Evolutionary conservation across 2,797 vertebrate species (phyloP), one percentile per base, ranked within the genome.

Genomic region (Mormyrops attenuatus): DNA sequence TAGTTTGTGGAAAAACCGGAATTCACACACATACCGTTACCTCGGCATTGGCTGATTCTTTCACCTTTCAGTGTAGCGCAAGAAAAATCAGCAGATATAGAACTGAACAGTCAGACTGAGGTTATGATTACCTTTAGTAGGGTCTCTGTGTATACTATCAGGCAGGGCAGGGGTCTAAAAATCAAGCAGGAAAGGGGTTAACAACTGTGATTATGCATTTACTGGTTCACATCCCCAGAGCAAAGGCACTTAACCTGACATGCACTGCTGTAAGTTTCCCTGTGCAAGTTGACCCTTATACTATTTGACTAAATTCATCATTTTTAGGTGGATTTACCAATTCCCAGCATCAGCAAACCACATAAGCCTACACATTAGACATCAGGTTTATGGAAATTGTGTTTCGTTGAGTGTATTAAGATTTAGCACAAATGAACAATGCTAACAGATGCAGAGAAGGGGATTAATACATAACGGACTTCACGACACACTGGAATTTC

Each of bases 41-140:
- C 15, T 26, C 50, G 93, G 94, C 94, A 92, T 92, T 5, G 17
- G 20, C 41, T 2, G 82, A 15, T 49, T 22, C 0, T 50, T 49
- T 50, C 22, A 30, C 20, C 30, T 53, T 49, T 49, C 49, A 41
- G 13, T 80, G 38, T 13, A 41, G 38, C 20, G 80, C 44, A 26
- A 63, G n/a, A 63, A 22, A 50, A 47, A 50, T 44, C 7, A n/a
- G n/a, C 20, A 26, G 22, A 85, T 49, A 13, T 30, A 85, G 47
- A 30, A 50, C 73, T 80, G 38, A 80, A 44, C 5, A 52, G 47
- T 85, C 9, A 15, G 44, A 26, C 44, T 2, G 20, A 15, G 82
- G 49, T 85, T 49, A 52, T 11, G 53, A 87, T 57, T 38, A 20
- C 57, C 53, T 60, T 87, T 41, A 5, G 13, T 34, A 22, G 85